Conservation (phyloP, 2,113 vertebrate species). For the Phocoena phocoena region DNA sequence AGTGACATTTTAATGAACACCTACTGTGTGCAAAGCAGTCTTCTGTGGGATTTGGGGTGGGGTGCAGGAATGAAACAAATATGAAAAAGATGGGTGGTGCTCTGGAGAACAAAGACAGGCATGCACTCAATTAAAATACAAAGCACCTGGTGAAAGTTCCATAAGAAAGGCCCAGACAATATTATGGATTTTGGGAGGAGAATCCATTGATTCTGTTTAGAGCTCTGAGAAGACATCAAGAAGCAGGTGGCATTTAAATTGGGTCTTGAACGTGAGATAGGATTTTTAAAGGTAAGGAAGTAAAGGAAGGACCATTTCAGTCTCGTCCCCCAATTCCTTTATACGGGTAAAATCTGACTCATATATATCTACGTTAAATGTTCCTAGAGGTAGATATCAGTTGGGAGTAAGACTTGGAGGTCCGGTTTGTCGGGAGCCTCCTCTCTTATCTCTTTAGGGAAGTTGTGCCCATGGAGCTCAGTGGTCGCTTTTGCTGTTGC, state of each 20-base stretch:
- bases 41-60: not conserved
- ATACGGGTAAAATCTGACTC: not conserved
- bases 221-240: not conserved
- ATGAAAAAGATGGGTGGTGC: not conserved
- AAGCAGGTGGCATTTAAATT: conserved; percentile 23
- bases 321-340: not conserved
- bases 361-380: not conserved
- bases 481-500: not conserved
- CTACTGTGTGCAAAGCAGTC: not conserved
- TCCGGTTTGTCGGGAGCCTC: too few species aligned
- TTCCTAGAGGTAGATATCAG: not conserved
- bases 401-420: accelerated
- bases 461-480: not conserved
- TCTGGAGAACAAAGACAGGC: not conserved
- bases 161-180: not conserved
- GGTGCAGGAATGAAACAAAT: not conserved
- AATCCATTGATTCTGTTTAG: conserved; percentile 13
- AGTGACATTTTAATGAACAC: not conserved
- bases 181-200: conserved; percentile 34
- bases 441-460: not conserved
- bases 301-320: not conserved
- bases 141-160: not conserved
- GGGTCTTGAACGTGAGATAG: not conserved
- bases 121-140: not conserved
- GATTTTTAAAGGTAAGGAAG: not conserved